Evolutionary conservation across 2,797 vertebrate species (phyloP).

Genomic region (Chelmon rostratus): DNA sequence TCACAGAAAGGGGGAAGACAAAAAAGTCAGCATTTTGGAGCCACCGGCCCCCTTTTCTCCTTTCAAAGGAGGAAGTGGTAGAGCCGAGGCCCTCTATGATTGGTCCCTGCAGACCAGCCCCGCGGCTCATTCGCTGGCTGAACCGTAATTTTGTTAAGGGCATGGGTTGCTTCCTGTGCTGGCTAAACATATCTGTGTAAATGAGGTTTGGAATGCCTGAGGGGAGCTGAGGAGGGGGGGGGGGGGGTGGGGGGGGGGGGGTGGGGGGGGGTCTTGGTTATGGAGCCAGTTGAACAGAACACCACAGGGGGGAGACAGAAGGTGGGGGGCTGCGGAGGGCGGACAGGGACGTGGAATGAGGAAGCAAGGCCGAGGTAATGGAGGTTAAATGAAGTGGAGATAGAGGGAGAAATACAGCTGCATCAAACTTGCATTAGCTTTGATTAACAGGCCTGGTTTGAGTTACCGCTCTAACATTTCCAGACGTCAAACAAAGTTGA

Average conservation of each 20-base stretch:
- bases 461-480: slow-evolving; percentile 79
- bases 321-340: slow-evolving; percentile 32
- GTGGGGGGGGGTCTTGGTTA: slow-evolving; percentile 59
- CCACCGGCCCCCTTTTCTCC: slow-evolving; percentile 31
- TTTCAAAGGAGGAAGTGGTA: slow-evolving; percentile 74
- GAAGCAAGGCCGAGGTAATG: slow-evolving; percentile 76
- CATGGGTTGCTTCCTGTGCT: slow-evolving; percentile 85
- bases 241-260: slow-evolving; percentile 69
- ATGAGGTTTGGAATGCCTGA: slow-evolving; percentile 84
- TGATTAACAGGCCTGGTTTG: slow-evolving; percentile 78
- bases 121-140: slow-evolving; percentile 82
- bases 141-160: slow-evolving; percentile 84
- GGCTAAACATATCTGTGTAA: slow-evolving; percentile 87
- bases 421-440: slow-evolving; percentile 77
- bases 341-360: slow-evolving; percentile 72
- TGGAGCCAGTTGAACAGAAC: slow-evolving; percentile 73
- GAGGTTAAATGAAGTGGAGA: slow-evolving; percentile 78
- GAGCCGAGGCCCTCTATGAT: slow-evolving; percentile 69
- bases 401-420: slow-evolving; percentile 72
- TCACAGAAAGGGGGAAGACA: slow-evolving; percentile 28
- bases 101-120: slow-evolving; percentile 84
- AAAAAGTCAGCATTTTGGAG: slow-evolving; percentile 44
- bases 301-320: slow-evolving; percentile 62
- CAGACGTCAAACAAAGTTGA: slow-evolving; percentile 83
- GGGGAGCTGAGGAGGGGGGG: slow-evolving; percentile 60